A percentile compares a stretch with the other conserved stretches of the same genome.
Evolutionary conservation across 2,797 vertebrate genomes (phyloP).

Genomic region (Tympanoctomys barrerae): DNA sequence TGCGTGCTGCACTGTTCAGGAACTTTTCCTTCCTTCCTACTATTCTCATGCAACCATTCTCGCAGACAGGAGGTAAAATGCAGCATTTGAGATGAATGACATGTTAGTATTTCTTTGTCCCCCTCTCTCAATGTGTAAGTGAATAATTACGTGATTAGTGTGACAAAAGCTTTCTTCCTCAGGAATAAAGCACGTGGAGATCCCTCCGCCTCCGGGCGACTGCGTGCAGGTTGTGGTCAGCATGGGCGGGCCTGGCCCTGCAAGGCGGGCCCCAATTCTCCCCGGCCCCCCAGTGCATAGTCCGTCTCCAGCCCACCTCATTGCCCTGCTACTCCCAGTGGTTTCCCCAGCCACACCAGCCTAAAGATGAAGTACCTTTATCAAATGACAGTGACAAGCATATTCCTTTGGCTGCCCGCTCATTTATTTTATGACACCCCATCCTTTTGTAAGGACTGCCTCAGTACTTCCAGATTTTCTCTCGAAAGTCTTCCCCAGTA

Average conservation of each 20-base stretch:
- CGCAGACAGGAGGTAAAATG: slow-evolving; percentile 49
- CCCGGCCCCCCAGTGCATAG: too few relatives aligned
- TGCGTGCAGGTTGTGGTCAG: neutral
- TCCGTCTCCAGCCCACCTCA: neutral
- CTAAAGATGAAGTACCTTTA: neutral
- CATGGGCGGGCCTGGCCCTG: too few relatives aligned
- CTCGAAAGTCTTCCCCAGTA: neutral
- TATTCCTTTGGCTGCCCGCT: neutral
- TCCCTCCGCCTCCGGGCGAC: neutral
- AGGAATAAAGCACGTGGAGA: slow-evolving; percentile 14
- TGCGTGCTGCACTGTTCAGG: neutral
- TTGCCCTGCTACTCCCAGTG: neutral
- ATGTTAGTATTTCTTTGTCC: neutral
- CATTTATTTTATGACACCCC: too few relatives aligned
- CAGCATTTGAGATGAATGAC: slow-evolving; percentile 58
- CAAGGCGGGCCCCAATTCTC: too few relatives aligned
- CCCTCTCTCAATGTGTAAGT: neutral
- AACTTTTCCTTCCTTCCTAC: neutral
- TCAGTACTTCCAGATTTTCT: neutral
- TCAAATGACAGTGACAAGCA: neutral
- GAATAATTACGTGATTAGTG: slow-evolving; percentile 47
- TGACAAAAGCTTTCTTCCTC: slow-evolving; percentile 58
- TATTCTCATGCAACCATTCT: slow-evolving; percentile 60
- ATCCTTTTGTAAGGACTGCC: neutral
- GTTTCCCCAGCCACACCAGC: neutral